Conservation (phyloP, 2,888 invertebrate genomes). For the Thymelicus sylvestris region DNA sequence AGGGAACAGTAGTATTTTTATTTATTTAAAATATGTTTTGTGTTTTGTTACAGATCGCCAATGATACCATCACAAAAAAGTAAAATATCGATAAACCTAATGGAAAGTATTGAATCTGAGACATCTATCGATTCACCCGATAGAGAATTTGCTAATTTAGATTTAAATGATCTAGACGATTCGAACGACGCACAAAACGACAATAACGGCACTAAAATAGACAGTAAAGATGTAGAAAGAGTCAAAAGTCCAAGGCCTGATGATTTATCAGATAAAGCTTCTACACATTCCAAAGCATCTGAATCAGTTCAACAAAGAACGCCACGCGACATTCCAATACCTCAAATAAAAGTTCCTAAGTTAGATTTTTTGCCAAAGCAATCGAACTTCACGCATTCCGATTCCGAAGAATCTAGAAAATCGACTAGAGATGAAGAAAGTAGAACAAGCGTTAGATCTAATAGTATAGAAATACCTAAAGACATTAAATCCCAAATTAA, state of each 20-base stretch:
- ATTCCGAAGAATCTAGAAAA: conserved; percentile 68
- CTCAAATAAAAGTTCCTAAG: conserved; percentile 75
- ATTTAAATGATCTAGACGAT: conserved; percentile 73
- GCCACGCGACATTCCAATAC: conserved; percentile 58
- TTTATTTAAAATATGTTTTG: neutral
- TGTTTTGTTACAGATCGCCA: conserved; percentile 69
- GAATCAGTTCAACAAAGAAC: conserved; percentile 51
- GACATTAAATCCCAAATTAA: conserved; percentile 59
- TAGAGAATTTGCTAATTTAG: conserved; percentile 74
- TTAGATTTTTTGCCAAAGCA: conserved; percentile 63
- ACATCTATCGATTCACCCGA: conserved; percentile 81
- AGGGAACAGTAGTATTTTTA: too few species aligned
- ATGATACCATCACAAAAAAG: conserved; percentile 75
- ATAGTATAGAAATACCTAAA: conserved; percentile 57
- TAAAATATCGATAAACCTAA: conserved; percentile 80
- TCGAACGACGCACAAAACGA: conserved; percentile 61
- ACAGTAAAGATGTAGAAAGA: conserved; percentile 54
- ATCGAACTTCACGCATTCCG: conserved; percentile 55
- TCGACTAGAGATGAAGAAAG: conserved; percentile 57
- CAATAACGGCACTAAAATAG: conserved; percentile 57
- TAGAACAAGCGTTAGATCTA: conserved; percentile 52
- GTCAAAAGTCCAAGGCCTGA: conserved; percentile 58
- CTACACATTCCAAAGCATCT: conserved; percentile 56
- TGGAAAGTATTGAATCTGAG: conserved; percentile 83
- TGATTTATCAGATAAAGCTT: conserved; percentile 59